Evolutionary conservation across 2,113 vertebrate species (phyloP).

Genomic region (Agelaius phoeniceus): DNA sequence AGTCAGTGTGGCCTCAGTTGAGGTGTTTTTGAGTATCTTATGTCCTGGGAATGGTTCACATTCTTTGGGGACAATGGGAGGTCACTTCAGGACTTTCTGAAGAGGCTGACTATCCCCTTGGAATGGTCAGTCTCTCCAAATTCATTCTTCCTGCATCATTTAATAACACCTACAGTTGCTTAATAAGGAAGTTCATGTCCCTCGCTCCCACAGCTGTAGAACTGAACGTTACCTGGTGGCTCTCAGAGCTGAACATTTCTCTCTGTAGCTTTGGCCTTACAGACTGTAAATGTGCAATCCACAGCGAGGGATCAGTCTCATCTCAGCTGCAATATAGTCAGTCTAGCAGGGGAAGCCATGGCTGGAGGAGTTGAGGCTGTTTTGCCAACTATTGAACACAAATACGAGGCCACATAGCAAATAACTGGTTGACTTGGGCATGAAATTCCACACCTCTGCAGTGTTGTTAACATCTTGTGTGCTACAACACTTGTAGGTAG

Average conservation of each 20-base stretch:
- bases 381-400: background rate
- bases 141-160: background rate
- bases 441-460: background rate
- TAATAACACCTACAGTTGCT: background rate
- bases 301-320: fast-evolving
- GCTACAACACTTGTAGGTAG: background rate
- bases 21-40: background rate
- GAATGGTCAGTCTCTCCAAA: background rate
- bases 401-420: background rate
- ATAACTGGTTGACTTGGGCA: background rate
- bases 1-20: background rate
- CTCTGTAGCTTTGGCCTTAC: background rate
- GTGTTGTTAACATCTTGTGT: background rate
- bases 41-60: background rate
- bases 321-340: background rate
- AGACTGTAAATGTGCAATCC: background rate
- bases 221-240: background rate
- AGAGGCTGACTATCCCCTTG: background rate
- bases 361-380: background rate
- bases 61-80: background rate
- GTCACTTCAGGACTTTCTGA: background rate
- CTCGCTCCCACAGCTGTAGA: background rate
- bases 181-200: background rate
- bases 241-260: background rate
- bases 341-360: background rate